Evolutionary conservation across 2,113 vertebrate species (phyloP), one percentile per base, ranked within the genome.

Genomic region (Mirza zaza): DNA sequence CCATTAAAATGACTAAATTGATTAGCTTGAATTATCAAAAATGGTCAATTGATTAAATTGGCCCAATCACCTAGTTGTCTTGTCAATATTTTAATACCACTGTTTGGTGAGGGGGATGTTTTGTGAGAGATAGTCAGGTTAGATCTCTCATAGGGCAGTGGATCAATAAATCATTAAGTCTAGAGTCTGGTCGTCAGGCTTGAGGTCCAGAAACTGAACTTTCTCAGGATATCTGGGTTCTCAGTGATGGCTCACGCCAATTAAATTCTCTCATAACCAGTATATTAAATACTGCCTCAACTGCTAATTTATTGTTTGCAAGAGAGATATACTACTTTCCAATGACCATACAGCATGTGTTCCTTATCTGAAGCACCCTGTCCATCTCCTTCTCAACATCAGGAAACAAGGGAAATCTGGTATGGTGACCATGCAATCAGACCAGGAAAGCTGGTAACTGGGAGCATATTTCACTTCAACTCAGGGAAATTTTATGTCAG

Each of bases 11-110:
- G 12, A 90, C 36, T 94, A 87, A 92, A 76, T 76, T 70, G 8
- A 55, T 80, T 94, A 90, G 15, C 39, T 87, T 93, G 29, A 86
- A 91, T 80, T 95, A 80, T 80, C 65, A n/a, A 50, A 90, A 86
- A 93, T 76, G 27, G 18, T 12, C 79, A 91, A 29, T 36, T 92
- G 48, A 96, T 50, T 96, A 87, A 87, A 59, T 90, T 67, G 20
- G 36, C 25, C 77, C 95, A 92, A 90, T 12, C 29, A 96, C 52
- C 17, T 9, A 90, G 1, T 75, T 96, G 34, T 96, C 42, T 95
- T 86, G 34, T 21, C 34, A 70, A 76, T 93, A 93, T 79, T 97
- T 76, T 67, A 59, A 89, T 15, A 85, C 34, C 14, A 77, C 15
- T 81, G 13, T 81, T 90, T 95, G 61, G 29, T 95, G 39, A 59